phyloP scores from a whole-genome alignment of 2,113 vertebrate genomes.

The Campylomormyrus numenius region DNA sequence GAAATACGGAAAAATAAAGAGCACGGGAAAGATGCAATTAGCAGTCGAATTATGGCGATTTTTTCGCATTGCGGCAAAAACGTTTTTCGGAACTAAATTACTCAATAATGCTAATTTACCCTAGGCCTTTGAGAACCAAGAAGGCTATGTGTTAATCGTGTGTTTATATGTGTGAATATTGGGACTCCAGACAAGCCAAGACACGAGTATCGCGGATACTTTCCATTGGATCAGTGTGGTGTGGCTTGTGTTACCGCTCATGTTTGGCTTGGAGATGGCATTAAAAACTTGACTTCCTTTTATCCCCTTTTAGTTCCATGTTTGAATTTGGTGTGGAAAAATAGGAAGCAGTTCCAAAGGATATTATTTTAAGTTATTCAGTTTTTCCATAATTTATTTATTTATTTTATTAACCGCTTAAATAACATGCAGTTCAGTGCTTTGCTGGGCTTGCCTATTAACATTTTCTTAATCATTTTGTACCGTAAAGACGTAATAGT shows the following conservation, averaged over 20 bases:
- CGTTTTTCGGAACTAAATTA: not conserved
- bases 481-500: not conserved
- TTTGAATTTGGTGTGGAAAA: not conserved
- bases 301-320: not conserved
- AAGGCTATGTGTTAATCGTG: not conserved
- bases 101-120: not conserved
- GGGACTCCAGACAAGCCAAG: not conserved
- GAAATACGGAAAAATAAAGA: not conserved
- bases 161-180: not conserved
- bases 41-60: not conserved
- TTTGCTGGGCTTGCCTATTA: not conserved
- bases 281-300: not conserved
- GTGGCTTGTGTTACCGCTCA: not conserved
- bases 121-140: not conserved
- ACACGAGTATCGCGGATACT: not conserved
- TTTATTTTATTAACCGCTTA: not conserved
- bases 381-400: not conserved
- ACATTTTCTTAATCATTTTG: not conserved
- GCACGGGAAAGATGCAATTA: not conserved
- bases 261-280: not conserved
- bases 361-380: not conserved
- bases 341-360: not conserved
- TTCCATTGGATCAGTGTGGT: not conserved
- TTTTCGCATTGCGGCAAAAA: not conserved
- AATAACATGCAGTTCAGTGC: not conserved